A percentile compares a stretch with the other conserved stretches of the same genome.
Evolutionary conservation across 2,888 invertebrate genomes (phyloP).

Genomic region (Netelia melanura): DNA sequence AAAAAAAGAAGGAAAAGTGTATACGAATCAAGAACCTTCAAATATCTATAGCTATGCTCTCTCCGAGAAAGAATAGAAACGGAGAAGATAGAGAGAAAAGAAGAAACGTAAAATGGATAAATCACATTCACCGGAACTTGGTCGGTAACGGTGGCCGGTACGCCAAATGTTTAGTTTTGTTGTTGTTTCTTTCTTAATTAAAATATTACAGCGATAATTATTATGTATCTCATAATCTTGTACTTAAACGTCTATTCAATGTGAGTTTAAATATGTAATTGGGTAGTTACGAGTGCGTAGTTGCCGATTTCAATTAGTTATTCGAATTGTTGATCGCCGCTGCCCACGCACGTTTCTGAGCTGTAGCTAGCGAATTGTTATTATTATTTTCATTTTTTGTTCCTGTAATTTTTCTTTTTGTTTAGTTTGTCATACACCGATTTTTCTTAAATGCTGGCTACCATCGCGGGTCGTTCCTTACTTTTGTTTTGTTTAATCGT

Average conservation of each 20-base stretch:
- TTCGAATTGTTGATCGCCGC: slow-evolving; percentile 26
- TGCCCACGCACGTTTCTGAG: background rate
- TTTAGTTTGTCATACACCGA: slow-evolving; percentile 20
- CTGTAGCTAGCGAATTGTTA: background rate
- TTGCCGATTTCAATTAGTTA: slow-evolving; percentile 32
- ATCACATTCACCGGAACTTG: slow-evolving; percentile 61
- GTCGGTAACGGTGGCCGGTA: slow-evolving; percentile 50
- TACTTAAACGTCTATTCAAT: slow-evolving; percentile 66
- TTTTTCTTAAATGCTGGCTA: slow-evolving; percentile 35
- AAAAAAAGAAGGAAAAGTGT: slow-evolving; percentile 4
- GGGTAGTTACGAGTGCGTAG: slow-evolving; percentile 49
- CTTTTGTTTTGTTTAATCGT: slow-evolving; percentile 18
- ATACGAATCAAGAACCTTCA: slow-evolving; percentile 24
- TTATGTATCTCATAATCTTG: slow-evolving; percentile 53
- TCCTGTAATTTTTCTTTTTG: background rate
- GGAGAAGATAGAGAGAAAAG: slow-evolving; percentile 16
- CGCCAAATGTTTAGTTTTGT: slow-evolving; percentile 23
- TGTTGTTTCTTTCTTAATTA: slow-evolving; percentile 2
- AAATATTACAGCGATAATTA: slow-evolving; percentile 65
- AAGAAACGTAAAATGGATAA: slow-evolving; percentile 36
- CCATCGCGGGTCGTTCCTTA: slow-evolving; percentile 25
- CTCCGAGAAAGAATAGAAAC: slow-evolving; percentile 26
- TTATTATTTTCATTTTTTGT: background rate
- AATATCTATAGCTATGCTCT: slow-evolving; percentile 39
- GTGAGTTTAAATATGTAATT: slow-evolving; percentile 66